phyloP scores from a whole-genome alignment of 2,888 invertebrate species.

The Ariolimax columbianus region DNA sequence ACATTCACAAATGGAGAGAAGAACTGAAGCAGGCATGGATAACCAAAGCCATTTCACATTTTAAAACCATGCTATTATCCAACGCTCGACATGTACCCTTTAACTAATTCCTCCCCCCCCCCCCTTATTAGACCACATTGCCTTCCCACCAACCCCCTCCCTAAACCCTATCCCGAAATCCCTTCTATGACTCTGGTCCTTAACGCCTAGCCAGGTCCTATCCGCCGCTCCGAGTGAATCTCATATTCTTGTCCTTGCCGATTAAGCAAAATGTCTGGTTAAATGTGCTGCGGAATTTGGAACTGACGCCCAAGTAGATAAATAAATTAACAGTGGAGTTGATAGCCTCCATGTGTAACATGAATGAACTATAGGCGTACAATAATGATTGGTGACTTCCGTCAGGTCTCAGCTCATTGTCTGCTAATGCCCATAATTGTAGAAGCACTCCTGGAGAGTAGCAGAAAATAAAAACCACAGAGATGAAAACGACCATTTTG shows the following conservation, averaged over 20 bases:
- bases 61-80: too few relatives aligned
- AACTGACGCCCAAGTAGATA: conserved; percentile 17
- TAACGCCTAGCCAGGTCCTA: too few relatives aligned
- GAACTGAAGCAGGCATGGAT: too few relatives aligned
- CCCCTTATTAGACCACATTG: too few relatives aligned
- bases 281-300: conserved; percentile 12
- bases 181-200: too few relatives aligned
- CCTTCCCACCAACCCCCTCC: too few relatives aligned
- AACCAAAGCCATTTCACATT: too few relatives aligned
- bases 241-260: not conserved
- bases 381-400: not conserved
- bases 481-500: conserved; percentile 21
- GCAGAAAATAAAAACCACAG: conserved; percentile 5
- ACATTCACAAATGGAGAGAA: too few relatives aligned
- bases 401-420: not conserved
- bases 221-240: too few relatives aligned
- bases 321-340: conserved; percentile 20
- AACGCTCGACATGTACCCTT: too few relatives aligned
- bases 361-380: not conserved
- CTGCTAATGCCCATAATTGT: not conserved
- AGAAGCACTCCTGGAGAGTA: not conserved
- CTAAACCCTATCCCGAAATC: too few relatives aligned
- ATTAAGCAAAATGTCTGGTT: not conserved
- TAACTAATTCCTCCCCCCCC: too few relatives aligned
- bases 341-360: conserved; percentile 19